Percentiles rank a stretch among this genome's conserved stretches.
Conservation (phyloP, 1,140 invertebrate species). For the Heliothis virescens region DNA sequence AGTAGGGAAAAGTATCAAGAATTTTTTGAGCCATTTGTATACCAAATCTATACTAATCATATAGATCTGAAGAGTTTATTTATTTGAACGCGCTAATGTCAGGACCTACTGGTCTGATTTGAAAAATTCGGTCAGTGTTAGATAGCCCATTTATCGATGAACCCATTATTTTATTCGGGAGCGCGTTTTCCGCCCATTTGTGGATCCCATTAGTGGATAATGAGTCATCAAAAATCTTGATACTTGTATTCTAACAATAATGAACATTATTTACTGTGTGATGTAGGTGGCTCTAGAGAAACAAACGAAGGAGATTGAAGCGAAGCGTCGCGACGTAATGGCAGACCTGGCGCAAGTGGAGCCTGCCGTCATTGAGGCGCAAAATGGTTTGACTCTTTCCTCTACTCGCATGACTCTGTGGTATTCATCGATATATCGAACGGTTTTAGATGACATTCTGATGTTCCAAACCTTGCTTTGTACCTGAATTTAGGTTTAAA, state of each 20-base stretch:
- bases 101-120: no score
- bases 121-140: no score
- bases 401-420: slow-evolving; percentile 52
- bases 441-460: slow-evolving; percentile 10
- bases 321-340: slow-evolving; percentile 97
- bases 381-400: slow-evolving; percentile 92
- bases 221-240: neutral
- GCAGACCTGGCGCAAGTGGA: slow-evolving; percentile 98
- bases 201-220: no score
- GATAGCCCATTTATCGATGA: no score
- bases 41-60: no score
- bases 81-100: no score
- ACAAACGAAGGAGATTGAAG: slow-evolving; percentile 96
- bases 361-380: slow-evolving; percentile 99
- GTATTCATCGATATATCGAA: neutral
- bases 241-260: neutral
- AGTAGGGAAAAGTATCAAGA: no score
- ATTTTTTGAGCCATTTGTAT: no score
- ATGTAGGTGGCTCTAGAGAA: slow-evolving; percentile 89
- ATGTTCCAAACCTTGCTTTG: no score
- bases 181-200: no score
- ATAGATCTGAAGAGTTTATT: no score
- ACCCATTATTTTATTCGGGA: neutral
- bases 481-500: neutral
- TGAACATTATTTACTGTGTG: slow-evolving; percentile 19